Percentiles rank a stretch among this genome's conserved stretches.
Conservation (phyloP, 2,113 vertebrate species). For the Arothron firmamentum region DNA sequence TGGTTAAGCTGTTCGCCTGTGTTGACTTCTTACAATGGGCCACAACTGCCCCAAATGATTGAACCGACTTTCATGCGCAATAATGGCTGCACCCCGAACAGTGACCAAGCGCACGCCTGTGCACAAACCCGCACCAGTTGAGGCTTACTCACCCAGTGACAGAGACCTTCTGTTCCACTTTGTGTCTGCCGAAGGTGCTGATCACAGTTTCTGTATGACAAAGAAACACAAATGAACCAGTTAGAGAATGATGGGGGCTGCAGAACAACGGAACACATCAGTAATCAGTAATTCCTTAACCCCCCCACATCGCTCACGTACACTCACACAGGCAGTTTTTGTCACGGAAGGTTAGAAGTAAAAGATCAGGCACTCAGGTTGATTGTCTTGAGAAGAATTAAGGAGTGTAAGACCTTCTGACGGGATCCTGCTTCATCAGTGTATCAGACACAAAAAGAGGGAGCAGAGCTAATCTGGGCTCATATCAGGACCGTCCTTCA, state of each 20-base stretch:
- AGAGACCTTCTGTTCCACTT: conserved; percentile 92
- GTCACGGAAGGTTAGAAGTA: conserved; percentile 27
- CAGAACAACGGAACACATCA: conserved; percentile 22
- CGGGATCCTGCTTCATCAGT: too few relatives aligned
- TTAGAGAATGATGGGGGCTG: conserved; percentile 38
- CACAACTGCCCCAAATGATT: conserved; percentile 20
- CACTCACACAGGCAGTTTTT: conserved; percentile 31
- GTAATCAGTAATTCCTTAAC: conserved; percentile 41
- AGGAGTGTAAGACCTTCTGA: too few relatives aligned
- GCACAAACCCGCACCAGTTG: conserved; percentile 13
- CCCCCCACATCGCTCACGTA: conserved; percentile 5
- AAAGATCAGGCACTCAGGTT: conserved; percentile 16
- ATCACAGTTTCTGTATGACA: conserved; percentile 90
- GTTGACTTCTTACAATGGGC: conserved; percentile 7
- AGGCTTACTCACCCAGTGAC: conserved; percentile 89
- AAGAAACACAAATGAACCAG: conserved; percentile 67
- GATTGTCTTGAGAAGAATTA: too few relatives aligned
- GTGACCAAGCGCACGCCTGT: conserved; percentile 1
- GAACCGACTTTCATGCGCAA: conserved; percentile 41
- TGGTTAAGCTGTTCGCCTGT: conserved; percentile 15
- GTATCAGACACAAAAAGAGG: too few relatives aligned
- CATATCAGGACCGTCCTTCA: too few relatives aligned
- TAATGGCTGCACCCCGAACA: not conserved
- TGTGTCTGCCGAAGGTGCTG: conserved; percentile 88
- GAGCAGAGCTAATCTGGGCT: too few relatives aligned